phyloP scores from a whole-genome alignment of 2,888 invertebrate genomes.

The Drosophila macrospina region DNA sequence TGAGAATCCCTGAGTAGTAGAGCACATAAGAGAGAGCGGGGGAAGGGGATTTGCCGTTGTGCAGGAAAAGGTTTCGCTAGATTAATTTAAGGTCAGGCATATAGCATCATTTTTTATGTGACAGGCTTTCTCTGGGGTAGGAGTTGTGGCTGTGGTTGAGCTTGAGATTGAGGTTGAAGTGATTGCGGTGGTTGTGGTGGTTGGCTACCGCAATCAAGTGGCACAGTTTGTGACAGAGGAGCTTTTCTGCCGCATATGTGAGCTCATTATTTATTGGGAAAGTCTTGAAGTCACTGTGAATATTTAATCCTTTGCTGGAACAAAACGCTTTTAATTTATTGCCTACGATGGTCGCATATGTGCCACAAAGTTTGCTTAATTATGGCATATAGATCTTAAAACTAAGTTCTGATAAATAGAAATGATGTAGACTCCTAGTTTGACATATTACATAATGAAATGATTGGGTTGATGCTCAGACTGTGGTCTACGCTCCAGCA shows the following conservation, averaged over 20 bases:
- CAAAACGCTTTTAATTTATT: conserved; percentile 67
- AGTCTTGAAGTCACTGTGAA: conserved; percentile 43
- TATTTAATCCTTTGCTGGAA: conserved; percentile 54
- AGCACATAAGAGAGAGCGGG: conserved; percentile 8
- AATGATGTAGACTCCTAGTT: not conserved
- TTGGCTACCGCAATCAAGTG: conserved; percentile 68
- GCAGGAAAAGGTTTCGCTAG: conserved; percentile 80
- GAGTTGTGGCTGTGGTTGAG: conserved; percentile 15
- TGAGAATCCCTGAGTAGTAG: conserved; percentile 4
- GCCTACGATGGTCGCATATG: conserved; percentile 63
- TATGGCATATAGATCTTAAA: conserved; percentile 48
- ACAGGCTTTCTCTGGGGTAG: conserved; percentile 26
- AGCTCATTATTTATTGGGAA: conserved; percentile 67
- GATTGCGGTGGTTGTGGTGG: conserved; percentile 29
- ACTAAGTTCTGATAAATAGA: conserved; percentile 10
- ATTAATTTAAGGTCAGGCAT: conserved; percentile 84
- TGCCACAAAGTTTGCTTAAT: conserved; percentile 54
- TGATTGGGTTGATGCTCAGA: not conserved
- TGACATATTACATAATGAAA: conserved; percentile 6
- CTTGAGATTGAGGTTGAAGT: conserved; percentile 14
- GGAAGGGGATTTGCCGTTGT: conserved; percentile 17
- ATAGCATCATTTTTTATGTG: conserved; percentile 78
- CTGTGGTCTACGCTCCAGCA: conserved; percentile 9
- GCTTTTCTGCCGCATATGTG: conserved; percentile 60
- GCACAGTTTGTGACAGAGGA: conserved; percentile 35